Conservation (phyloP, 2,797 vertebrate species). For the Neostethus bicornis region DNA sequence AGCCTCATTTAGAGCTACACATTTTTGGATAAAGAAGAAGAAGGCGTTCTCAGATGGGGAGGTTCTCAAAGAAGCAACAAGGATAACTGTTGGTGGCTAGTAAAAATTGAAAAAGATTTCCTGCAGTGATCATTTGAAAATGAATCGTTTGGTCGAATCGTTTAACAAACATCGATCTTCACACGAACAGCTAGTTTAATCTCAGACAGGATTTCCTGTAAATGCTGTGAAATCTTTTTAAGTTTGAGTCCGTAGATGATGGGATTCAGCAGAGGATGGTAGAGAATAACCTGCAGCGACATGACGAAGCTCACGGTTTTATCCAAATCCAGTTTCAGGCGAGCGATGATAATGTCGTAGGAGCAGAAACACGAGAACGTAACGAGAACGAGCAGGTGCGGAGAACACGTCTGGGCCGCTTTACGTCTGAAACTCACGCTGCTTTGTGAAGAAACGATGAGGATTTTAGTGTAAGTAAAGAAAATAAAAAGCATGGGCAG, state of each 20-base stretch:
- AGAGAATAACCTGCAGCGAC: constrained; percentile 26
- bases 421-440: constrained; percentile 7
- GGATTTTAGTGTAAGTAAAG: constrained; percentile 27
- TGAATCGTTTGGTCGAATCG: too few relatives aligned
- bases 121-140: too few relatives aligned
- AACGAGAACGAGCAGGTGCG: constrained; percentile 22
- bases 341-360: constrained; percentile 14
- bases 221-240: constrained; percentile 29
- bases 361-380: constrained; percentile 9
- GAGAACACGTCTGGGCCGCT: constrained; percentile 33
- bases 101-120: too few relatives aligned
- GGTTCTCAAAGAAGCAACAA: too few relatives aligned
- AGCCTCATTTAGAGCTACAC: too few relatives aligned
- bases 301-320: constrained; percentile 26
- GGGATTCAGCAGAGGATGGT: too few relatives aligned
- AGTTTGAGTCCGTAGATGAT: constrained; percentile 42
- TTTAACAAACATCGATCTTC: neutral
- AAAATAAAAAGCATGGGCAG: constrained; percentile 12
- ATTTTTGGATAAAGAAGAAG: too few relatives aligned
- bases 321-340: constrained; percentile 17
- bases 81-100: too few relatives aligned
- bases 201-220: constrained; percentile 1
- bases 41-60: too few relatives aligned
- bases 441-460: neutral
- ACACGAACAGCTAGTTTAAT: neutral